phyloP scores from a whole-genome alignment of 2,888 invertebrate species.

The Disparrhopalites patrizii region DNA sequence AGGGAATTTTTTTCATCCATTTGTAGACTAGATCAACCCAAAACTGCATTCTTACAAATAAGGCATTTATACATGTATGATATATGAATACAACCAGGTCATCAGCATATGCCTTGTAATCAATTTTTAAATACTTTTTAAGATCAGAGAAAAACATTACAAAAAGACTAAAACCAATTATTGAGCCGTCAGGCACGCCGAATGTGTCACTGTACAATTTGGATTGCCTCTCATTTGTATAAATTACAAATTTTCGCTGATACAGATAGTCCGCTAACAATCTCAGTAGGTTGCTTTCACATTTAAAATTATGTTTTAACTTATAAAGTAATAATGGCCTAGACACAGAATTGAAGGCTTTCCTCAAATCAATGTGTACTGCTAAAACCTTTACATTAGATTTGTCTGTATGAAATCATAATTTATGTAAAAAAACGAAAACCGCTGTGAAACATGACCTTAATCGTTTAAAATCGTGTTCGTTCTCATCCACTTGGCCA shows the following conservation, averaged over 20 bases:
- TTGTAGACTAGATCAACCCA: background rate
- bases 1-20: background rate
- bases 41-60: background rate
- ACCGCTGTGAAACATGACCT: background rate
- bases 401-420: background rate
- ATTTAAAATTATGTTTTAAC: background rate
- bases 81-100: background rate
- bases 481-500: background rate
- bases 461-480: background rate
- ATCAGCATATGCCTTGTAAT: background rate
- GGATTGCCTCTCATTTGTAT: background rate
- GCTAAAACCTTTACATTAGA: background rate
- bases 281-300: background rate
- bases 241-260: background rate
- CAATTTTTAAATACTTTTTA: background rate
- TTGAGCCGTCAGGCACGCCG: conserved; percentile 2
- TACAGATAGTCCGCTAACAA: background rate
- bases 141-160: background rate
- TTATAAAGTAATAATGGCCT: background rate
- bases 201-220: background rate
- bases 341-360: background rate
- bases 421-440: background rate
- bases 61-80: background rate
- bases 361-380: background rate
- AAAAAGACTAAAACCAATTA: background rate